These are phyloP conservation scores for Zaprionus taronus DNA, from an alignment of 1,140 invertebrate genomes.

Conservation along the genomic window DNA sequence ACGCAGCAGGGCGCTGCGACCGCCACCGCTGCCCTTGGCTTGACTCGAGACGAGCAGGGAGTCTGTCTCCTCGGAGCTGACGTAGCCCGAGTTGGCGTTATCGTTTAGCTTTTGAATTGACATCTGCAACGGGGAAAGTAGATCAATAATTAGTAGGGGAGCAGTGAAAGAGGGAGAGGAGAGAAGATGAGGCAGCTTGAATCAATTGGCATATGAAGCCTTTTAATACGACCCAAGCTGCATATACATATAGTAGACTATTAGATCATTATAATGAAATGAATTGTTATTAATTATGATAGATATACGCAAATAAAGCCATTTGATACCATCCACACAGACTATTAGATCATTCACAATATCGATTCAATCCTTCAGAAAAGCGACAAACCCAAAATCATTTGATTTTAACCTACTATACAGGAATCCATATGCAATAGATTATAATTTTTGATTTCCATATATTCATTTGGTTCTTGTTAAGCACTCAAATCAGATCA, in stretches of 20 bases:
- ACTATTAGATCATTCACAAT: too few species aligned
- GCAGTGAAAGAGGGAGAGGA: not conserved
- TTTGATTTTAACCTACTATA: not conserved
- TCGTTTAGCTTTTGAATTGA: conserved; percentile 85
- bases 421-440: not conserved
- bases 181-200: not conserved
- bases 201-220: too few species aligned
- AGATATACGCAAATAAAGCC: too few species aligned
- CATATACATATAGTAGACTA: too few species aligned
- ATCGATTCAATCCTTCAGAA: not conserved
- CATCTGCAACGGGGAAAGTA: conserved; percentile 66
- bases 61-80: conserved; percentile 91
- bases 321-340: too few species aligned
- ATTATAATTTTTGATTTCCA: not conserved
- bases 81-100: conserved; percentile 87
- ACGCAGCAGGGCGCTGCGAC: conserved; percentile 59
- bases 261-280: too few species aligned
- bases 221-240: too few species aligned
- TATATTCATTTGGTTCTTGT: not conserved
- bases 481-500: not conserved
- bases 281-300: too few species aligned
- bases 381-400: not conserved
- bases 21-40: conserved; percentile 57
- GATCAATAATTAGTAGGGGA: not conserved
- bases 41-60: conserved; percentile 88